Evolutionary conservation across 2,888 invertebrate genomes (phyloP).

Genomic region (Trichogramma dendrolimi): DNA sequence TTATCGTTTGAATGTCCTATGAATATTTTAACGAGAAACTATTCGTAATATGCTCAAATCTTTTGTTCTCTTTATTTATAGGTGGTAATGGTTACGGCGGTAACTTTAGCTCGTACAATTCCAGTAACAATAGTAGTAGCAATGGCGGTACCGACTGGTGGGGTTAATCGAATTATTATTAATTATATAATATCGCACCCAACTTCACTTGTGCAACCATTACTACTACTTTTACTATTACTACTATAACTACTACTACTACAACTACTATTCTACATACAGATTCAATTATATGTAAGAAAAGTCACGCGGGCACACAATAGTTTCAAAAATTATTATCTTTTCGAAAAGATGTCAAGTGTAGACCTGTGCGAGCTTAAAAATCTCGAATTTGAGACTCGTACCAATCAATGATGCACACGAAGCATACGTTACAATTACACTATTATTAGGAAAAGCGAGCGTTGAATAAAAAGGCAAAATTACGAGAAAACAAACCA

Average conservation of each 20-base stretch:
- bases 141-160: conserved; percentile 51
- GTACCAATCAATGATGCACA: no score
- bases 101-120: conserved; percentile 45
- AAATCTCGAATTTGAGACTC: no score
- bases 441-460: no score
- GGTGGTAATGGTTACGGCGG: conserved; percentile 48
- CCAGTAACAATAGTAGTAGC: conserved; percentile 45
- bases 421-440: no score
- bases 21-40: not conserved
- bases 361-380: not conserved
- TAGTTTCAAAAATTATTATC: conserved; percentile 15
- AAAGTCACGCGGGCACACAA: conserved; percentile 41
- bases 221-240: conserved; percentile 36
- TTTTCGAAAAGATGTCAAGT: conserved; percentile 3
- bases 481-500: conserved; percentile 4
- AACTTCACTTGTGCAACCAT: conserved; percentile 39
- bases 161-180: conserved; percentile 33
- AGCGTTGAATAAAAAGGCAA: no score
- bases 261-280: conserved; percentile 48
- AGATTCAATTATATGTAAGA: conserved; percentile 51
- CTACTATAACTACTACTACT: conserved; percentile 7
- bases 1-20: not conserved
- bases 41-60: not conserved
- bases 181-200: conserved; percentile 31
- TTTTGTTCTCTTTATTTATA: conserved; percentile 25